Conservation (phyloP, 2,113 vertebrate genomes). For the Smithornis capensis region DNA sequence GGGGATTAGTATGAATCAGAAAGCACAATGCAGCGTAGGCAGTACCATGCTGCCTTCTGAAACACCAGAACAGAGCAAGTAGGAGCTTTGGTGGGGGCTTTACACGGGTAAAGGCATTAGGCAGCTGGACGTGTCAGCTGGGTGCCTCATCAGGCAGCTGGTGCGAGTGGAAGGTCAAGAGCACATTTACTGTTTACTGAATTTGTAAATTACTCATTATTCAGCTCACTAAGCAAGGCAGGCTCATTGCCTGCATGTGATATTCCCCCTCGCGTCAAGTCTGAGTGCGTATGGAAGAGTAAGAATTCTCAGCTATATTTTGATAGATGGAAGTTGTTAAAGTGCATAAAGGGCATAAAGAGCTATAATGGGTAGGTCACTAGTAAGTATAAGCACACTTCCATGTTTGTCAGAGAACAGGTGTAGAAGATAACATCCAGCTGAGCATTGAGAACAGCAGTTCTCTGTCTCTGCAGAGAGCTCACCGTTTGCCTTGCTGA, state of each 20-base stretch:
- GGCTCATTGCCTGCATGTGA: background rate
- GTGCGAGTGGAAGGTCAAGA: conserved; percentile 49
- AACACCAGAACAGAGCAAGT: background rate
- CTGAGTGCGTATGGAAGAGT: background rate
- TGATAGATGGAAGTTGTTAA: conserved; percentile 19
- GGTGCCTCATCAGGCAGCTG: conserved; percentile 61
- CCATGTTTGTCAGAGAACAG: background rate
- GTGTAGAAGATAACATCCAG: background rate
- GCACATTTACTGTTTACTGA: conserved; percentile 42
- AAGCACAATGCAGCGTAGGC: conserved; percentile 59
- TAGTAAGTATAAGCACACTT: background rate
- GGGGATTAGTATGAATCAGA: conserved; percentile 54
- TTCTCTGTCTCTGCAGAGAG: background rate
- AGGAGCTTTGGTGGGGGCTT: background rate
- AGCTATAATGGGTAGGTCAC: background rate
- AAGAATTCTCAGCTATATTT: conserved; percentile 33
- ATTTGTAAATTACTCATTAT: conserved; percentile 63
- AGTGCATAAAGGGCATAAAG: background rate
- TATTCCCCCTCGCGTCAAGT: background rate
- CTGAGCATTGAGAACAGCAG: background rate
- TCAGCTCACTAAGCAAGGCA: conserved; percentile 49
- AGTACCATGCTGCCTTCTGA: conserved; percentile 4
- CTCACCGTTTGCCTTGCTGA: background rate
- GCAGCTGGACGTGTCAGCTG: conserved; percentile 63
- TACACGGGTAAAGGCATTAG: background rate